Conservation (phyloP, 2,797 vertebrate species). For the Ammospiza maritima region DNA sequence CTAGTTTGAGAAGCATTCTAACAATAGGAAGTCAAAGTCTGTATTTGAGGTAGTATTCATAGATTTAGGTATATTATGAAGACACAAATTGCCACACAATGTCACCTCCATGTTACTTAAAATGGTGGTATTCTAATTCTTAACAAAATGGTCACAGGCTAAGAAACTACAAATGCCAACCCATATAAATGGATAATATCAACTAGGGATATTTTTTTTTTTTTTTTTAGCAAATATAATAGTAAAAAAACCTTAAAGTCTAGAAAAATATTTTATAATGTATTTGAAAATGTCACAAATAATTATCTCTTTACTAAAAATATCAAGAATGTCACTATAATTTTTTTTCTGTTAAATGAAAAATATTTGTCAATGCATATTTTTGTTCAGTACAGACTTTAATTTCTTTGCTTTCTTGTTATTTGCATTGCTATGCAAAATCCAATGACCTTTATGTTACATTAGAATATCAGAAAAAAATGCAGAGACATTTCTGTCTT, state of each 20-base stretch:
- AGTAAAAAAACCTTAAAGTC: accelerated
- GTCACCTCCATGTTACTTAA: background rate
- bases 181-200: background rate
- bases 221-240: background rate
- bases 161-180: background rate
- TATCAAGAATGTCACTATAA: background rate
- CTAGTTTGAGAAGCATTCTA: background rate
- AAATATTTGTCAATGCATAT: background rate
- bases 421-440: constrained; percentile 4
- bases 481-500: background rate
- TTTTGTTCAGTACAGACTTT: background rate
- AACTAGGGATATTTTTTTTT: background rate
- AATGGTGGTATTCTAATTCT: background rate
- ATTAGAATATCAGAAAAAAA: constrained; percentile 9
- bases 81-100: background rate
- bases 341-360: background rate
- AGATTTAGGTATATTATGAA: background rate
- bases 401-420: background rate
- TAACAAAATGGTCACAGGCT: background rate
- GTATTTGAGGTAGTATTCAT: background rate
- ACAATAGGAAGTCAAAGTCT: background rate
- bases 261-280: background rate
- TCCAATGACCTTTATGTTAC: background rate
- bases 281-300: background rate
- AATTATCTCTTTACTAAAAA: background rate